phyloP scores from a whole-genome alignment of 2,888 invertebrate species.

The Polylopha cassiicola region DNA sequence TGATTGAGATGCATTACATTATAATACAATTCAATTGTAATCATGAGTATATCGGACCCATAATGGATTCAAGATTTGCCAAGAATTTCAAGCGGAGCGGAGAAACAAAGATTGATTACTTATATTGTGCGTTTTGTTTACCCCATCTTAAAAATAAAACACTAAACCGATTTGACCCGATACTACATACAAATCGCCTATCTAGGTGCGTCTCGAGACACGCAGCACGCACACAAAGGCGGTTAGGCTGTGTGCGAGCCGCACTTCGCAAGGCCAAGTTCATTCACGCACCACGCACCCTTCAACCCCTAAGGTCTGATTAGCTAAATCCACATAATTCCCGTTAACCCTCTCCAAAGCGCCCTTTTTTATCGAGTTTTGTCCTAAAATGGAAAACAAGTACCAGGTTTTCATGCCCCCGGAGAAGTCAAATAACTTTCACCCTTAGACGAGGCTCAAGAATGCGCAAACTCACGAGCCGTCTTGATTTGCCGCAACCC shows the following conservation, averaged over 20 bases:
- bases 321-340: slow-evolving; percentile 36
- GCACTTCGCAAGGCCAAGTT: slow-evolving; percentile 12
- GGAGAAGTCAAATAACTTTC: slow-evolving; percentile 49
- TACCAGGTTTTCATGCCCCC: slow-evolving; percentile 61
- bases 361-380: slow-evolving; percentile 77
- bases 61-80: too few species aligned
- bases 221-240: slow-evolving; percentile 21
- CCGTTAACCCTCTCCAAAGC: slow-evolving; percentile 36
- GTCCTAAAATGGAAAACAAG: slow-evolving; percentile 77
- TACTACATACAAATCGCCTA: too few species aligned
- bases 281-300: slow-evolving; percentile 52
- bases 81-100: too few species aligned
- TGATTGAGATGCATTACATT: slow-evolving; percentile 24
- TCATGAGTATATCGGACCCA: neutral
- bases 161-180: too few species aligned
- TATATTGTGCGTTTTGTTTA: too few species aligned
- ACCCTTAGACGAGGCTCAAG: slow-evolving; percentile 66
- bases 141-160: too few species aligned
- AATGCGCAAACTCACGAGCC: slow-evolving; percentile 65
- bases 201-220: too few species aligned
- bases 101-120: too few species aligned
- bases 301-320: slow-evolving; percentile 43
- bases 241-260: neutral
- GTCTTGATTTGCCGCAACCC: slow-evolving; percentile 49
- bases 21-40: neutral